These are phyloP conservation scores for Drosophila pullipes DNA, from an alignment of 2,888 invertebrate genomes.

Conservation along the genomic window DNA sequence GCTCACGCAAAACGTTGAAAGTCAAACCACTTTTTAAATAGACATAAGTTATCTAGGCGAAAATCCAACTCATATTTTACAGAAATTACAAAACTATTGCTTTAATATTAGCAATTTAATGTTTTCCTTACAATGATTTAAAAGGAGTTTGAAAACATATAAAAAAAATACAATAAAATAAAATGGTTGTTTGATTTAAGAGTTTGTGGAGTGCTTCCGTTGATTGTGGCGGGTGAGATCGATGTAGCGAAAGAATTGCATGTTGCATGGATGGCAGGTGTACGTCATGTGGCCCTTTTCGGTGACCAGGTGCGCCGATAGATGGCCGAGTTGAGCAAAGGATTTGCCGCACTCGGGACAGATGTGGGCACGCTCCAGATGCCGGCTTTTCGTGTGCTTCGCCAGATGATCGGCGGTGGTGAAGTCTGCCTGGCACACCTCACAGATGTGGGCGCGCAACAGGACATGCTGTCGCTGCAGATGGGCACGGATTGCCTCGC, in stretches of 20 bases:
- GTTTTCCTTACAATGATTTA: neutral
- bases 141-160: neutral
- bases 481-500: conserved; percentile 59
- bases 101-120: neutral
- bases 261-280: conserved; percentile 47
- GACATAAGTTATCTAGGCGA: neutral
- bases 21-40: neutral
- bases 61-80: neutral
- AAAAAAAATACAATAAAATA: neutral
- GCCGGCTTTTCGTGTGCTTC: conserved; percentile 56
- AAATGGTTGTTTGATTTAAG: neutral
- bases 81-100: neutral
- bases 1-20: conserved; percentile 8
- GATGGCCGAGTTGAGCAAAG: conserved; percentile 59
- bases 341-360: conserved; percentile 58
- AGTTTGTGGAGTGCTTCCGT: conserved; percentile 30
- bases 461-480: conserved; percentile 65
- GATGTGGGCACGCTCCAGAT: conserved; percentile 34
- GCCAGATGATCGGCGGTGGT: conserved; percentile 66
- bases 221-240: conserved; percentile 54
- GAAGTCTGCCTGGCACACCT: conserved; percentile 57
- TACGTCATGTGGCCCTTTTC: conserved; percentile 42
- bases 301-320: conserved; percentile 51
- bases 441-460: conserved; percentile 57
- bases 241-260: conserved; percentile 58